Conservation (phyloP, 2,113 vertebrate species). For the Hemiprocne comata region DNA sequence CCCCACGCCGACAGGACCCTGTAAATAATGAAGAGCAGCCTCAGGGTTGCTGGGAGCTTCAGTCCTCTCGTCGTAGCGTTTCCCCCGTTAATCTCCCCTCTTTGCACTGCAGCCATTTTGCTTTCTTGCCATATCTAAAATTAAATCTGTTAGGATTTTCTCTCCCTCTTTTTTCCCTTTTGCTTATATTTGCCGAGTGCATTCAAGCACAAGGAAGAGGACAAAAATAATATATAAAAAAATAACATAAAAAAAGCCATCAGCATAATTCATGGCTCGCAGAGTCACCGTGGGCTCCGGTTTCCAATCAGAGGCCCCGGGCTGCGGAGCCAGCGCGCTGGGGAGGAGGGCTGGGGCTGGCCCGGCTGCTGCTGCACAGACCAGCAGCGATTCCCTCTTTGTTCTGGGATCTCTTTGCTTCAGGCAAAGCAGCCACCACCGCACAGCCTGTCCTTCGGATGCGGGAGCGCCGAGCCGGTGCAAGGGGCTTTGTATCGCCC, state of each 20-base stretch:
- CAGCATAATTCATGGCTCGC: conserved; percentile 43
- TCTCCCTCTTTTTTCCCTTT: neutral
- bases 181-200: conserved; percentile 18
- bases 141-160: conserved; percentile 48
- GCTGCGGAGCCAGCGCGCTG: neutral
- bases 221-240: neutral
- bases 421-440: neutral
- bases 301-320: conserved; percentile 44
- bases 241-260: neutral
- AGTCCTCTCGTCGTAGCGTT: neutral
- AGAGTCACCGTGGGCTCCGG: neutral
- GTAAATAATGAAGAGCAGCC: neutral
- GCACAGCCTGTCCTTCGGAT: neutral
- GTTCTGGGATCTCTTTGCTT: neutral
- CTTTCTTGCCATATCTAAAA: conserved; percentile 40
- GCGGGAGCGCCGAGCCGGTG: neutral
- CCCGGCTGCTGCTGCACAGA: conserved; percentile 7
- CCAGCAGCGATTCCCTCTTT: conserved; percentile 48
- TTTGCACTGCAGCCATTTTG: conserved; percentile 13
- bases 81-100: neutral
- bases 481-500: neutral
- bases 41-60: neutral
- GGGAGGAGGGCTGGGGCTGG: conserved; percentile 48
- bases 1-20: rapidly evolving
- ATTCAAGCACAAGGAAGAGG: neutral